Percentiles rank a stretch among this genome's conserved stretches.
Conservation (phyloP, 2,888 invertebrate species). For the Cataglyphis altisquamis region DNA sequence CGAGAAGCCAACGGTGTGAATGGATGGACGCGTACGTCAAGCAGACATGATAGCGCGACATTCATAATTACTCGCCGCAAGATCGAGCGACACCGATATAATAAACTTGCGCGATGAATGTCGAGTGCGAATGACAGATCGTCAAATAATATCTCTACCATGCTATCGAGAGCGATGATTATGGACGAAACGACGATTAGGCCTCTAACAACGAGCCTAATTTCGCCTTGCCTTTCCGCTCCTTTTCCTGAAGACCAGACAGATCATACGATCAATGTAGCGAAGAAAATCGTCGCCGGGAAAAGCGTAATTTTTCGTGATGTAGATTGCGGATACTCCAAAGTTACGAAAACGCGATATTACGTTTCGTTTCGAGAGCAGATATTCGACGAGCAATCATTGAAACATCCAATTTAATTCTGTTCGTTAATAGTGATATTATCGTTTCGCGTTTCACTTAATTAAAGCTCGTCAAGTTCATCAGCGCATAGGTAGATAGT, state of each 20-base stretch:
- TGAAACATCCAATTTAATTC: slow-evolving; percentile 36
- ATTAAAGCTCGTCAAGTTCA: neutral
- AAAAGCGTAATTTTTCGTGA: slow-evolving; percentile 36
- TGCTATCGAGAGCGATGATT: slow-evolving; percentile 63
- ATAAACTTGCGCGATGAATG: slow-evolving; percentile 75
- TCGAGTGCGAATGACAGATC: slow-evolving; percentile 70
- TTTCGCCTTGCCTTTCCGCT: neutral
- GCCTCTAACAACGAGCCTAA: slow-evolving; percentile 47
- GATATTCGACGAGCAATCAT: slow-evolving; percentile 29
- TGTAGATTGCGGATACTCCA: slow-evolving; percentile 10
- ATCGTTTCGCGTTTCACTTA: neutral
- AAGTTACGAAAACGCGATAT: slow-evolving; percentile 18
- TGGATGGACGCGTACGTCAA: slow-evolving; percentile 65
- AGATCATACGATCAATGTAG: neutral
- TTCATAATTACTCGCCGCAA: slow-evolving; percentile 72
- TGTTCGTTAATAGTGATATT: neutral
- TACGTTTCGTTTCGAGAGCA: slow-evolving; percentile 9
- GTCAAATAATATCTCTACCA: slow-evolving; percentile 71
- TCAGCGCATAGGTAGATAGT: neutral
- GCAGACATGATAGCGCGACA: slow-evolving; percentile 63
- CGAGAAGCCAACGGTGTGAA: slow-evolving; percentile 60
- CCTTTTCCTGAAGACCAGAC: neutral
- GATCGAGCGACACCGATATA: slow-evolving; percentile 59
- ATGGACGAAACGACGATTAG: slow-evolving; percentile 65
- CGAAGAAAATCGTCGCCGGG: slow-evolving; percentile 33